Evolutionary conservation across 2,113 vertebrate genomes (phyloP), one percentile per base, ranked within the genome.

Genomic region (Nestor notabilis): DNA sequence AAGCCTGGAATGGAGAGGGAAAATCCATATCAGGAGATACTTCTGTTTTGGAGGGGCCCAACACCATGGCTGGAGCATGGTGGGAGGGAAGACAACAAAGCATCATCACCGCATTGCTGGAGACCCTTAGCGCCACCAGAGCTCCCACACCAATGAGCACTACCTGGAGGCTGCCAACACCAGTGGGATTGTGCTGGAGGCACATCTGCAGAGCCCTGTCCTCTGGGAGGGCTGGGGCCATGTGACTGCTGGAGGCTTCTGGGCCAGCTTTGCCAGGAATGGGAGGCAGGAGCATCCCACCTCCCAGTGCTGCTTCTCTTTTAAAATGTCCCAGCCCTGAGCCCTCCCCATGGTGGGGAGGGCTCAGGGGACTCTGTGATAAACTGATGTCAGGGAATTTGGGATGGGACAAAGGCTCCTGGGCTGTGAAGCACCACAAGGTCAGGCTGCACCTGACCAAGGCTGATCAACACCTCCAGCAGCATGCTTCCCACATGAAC

Each of bases 1-100:
- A 99, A 84, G 96, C 98, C 99, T 99, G 95, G 15, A 75, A 95
- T 44, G 10, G 28, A 89, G 28, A 92, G 17, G 25, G 64, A 74
- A 87, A 83, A 76, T 3, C 24, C 37, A 15, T 0, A 0, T 95
- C 56, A 94, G 23, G 56, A 56, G 31, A 28, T 25, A 39, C 9
- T 28, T 71, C 39, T 9, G 29, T 33, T 35, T 15, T 1, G 7
- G 83, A 84, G 46, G 25, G 27, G 16, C 46, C 27, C 0, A 1
- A 55, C 0, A 3, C 23, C 1, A 0, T 0, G 12, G 63, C 37
- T 1, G 1, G 24, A 37, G 31, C 47, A 29, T 0, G 1, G 63
- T 55, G 70, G 72, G n/a, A 70, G 56, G 5, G 27, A 46, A 66
- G 15, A 44, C n/a, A n/a, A 39, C 0, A 2, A 13, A 58, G 7